A percentile compares a stretch with the other conserved stretches of the same genome.
phyloP scores from a whole-genome alignment of 2,113 vertebrate genomes.

The Australoheros scitulus region DNA sequence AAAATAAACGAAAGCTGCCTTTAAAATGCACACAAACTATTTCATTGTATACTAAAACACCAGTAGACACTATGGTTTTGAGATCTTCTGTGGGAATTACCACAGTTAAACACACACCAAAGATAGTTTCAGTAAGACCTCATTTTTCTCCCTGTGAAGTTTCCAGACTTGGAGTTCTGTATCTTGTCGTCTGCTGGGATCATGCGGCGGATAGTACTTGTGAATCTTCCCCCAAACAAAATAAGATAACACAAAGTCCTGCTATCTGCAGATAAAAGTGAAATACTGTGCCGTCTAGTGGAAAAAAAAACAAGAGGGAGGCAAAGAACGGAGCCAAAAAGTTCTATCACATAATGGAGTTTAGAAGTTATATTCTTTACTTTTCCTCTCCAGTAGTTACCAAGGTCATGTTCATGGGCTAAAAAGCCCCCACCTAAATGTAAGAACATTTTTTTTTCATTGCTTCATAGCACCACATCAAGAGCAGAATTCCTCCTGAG shows the following conservation, averaged over 20 bases:
- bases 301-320: conserved; percentile 56
- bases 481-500: conserved; percentile 25
- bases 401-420: conserved; percentile 77
- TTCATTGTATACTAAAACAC: conserved; percentile 11
- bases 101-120: conserved; percentile 65
- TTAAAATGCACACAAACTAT: not conserved
- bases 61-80: conserved; percentile 15
- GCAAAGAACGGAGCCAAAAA: conserved; percentile 58
- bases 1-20: not conserved
- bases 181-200: conserved; percentile 78
- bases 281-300: conserved; percentile 78
- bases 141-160: conserved; percentile 77
- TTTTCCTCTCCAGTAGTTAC: conserved; percentile 56
- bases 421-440: conserved; percentile 40
- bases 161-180: conserved; percentile 75
- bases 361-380: conserved; percentile 72
- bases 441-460: conserved; percentile 10
- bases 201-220: conserved; percentile 66
- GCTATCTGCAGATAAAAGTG: conserved; percentile 83
- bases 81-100: conserved; percentile 55
- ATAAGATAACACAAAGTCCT: conserved; percentile 82
- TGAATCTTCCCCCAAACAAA: conserved; percentile 76
- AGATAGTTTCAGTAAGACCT: conserved; percentile 65
- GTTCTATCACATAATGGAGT: conserved; percentile 73
- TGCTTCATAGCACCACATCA: conserved; percentile 44